phyloP scores from a whole-genome alignment of 35 echinoderm and acorn worm genomes.

The Lytechinus pictus region DNA sequence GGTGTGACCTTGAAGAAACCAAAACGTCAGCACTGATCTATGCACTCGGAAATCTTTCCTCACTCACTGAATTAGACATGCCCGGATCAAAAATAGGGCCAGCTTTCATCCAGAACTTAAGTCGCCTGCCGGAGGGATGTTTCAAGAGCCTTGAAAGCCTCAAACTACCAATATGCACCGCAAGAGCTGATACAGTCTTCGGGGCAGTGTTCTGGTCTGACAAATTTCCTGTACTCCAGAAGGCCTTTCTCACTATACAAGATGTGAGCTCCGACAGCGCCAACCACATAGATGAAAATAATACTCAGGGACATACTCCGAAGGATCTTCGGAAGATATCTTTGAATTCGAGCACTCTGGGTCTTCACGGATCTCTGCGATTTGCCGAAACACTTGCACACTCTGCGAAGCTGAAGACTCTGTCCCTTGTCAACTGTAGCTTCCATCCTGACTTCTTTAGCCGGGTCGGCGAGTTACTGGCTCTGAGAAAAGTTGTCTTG shows the following conservation, averaged over 20 bases:
- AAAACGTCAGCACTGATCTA: neutral
- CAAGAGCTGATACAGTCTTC: neutral
- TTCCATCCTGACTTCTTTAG: constrained; percentile 27
- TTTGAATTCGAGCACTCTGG: neutral
- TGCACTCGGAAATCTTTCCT: constrained; percentile 19
- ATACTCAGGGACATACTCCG: neutral
- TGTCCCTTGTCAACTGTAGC: neutral
- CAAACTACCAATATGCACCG: neutral
- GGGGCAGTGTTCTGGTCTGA: constrained; percentile 8
- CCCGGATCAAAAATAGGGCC: constrained; percentile 21
- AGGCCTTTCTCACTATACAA: neutral
- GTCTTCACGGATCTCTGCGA: neutral
- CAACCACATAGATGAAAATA: neutral
- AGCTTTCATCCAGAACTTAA: constrained; percentile 25
- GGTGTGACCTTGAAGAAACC: constrained; percentile 28
- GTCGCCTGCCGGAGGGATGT: neutral
- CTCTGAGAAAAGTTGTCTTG: constrained; percentile 4
- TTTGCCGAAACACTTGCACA: constrained; percentile 25
- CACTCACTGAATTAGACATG: neutral
- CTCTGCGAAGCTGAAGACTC: neutral
- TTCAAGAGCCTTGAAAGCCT: constrained; percentile 18
- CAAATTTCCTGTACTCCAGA: constrained; percentile 19
- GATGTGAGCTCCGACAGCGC: neutral
- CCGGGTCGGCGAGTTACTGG: neutral
- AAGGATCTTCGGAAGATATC: neutral